A percentile compares a stretch with the other conserved stretches of the same genome.
These are phyloP conservation scores for Octodonta nipae DNA, from an alignment of 2,888 invertebrate species.

Conservation along the genomic window DNA sequence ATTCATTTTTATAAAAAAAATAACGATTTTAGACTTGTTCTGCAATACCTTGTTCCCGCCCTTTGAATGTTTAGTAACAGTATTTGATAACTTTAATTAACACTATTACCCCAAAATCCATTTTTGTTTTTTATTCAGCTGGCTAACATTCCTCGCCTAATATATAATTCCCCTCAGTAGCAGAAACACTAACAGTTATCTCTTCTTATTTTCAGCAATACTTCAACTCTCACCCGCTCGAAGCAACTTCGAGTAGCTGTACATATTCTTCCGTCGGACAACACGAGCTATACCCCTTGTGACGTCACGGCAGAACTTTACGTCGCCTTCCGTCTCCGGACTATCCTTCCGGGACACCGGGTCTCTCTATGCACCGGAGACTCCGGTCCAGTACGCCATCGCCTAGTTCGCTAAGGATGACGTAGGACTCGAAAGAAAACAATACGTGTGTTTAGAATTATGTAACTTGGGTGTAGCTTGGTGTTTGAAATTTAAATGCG, in stretches of 20 bases:
- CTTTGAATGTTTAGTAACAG: too few relatives aligned
- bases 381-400: conserved; percentile 30
- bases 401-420: conserved; percentile 28
- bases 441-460: not conserved
- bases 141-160: too few relatives aligned
- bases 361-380: conserved; percentile 25
- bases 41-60: too few relatives aligned
- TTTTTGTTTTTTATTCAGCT: too few relatives aligned
- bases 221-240: conserved; percentile 29
- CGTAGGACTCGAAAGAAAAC: conserved; percentile 17
- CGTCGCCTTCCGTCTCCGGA: conserved; percentile 21
- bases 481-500: not conserved
- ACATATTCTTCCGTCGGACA: conserved; percentile 50
- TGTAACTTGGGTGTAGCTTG: not conserved
- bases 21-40: too few relatives aligned
- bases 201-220: conserved; percentile 35
- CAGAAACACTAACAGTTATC: too few relatives aligned
- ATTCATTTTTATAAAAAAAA: too few relatives aligned
- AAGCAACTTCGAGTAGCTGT: conserved; percentile 33
- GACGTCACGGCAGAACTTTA: conserved; percentile 41
- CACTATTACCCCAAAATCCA: too few relatives aligned
- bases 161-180: too few relatives aligned
- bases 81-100: too few relatives aligned
- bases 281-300: conserved; percentile 55
- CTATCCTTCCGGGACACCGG: conserved; percentile 17